These are phyloP conservation scores for Hyperoplus immaculatus DNA, from an alignment of 2,797 vertebrate genomes.

Conservation along the genomic window DNA sequence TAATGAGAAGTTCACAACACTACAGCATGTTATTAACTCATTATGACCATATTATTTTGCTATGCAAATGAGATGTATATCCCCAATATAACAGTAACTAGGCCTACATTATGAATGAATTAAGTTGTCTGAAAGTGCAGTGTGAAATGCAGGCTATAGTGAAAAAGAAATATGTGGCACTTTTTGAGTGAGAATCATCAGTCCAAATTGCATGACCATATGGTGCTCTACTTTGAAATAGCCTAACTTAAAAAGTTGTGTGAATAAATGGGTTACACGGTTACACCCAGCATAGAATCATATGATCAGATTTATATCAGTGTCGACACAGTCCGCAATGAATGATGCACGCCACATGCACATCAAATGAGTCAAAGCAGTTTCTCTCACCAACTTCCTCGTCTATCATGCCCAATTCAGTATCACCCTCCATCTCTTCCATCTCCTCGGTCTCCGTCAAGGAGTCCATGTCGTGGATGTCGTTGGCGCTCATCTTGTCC, in stretches of 20 bases:
- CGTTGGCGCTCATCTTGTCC: conserved; percentile 64
- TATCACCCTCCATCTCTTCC: conserved; percentile 56
- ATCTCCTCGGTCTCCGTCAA: conserved; percentile 56
- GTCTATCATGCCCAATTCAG: conserved; percentile 53
- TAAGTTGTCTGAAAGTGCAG: background rate
- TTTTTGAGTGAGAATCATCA: no score
- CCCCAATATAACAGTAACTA: background rate
- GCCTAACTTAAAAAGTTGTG: background rate
- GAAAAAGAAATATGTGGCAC: no score
- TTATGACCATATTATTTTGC: background rate
- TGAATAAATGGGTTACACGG: background rate
- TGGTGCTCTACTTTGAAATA: background rate
- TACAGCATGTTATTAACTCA: background rate
- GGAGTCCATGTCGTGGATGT: conserved; percentile 76
- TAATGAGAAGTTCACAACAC: background rate
- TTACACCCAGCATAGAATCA: background rate
- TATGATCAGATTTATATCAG: no score
- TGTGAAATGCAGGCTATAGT: background rate
- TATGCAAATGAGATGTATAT: background rate
- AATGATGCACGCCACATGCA: no score
- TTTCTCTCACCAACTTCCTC: conserved; percentile 74
- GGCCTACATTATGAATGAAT: background rate
- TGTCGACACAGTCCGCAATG: background rate
- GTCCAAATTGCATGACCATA: no score
- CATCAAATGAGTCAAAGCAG: background rate